These are phyloP conservation scores for Synanthedon formicaeformis DNA, from an alignment of 2,888 invertebrate species.

Conservation along the genomic window DNA sequence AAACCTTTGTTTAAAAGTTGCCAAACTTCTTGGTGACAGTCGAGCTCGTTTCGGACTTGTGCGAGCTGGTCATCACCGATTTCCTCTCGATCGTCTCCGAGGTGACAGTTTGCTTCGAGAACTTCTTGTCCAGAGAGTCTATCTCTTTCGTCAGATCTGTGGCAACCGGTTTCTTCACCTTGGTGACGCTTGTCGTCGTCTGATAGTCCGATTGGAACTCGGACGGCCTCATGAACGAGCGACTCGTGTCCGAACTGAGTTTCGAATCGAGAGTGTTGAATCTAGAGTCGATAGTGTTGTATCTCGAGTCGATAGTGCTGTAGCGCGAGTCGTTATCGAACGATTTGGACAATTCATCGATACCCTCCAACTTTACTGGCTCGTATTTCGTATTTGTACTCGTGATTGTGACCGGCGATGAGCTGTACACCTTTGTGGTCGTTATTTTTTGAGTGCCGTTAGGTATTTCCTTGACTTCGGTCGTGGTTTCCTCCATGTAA, in stretches of 20 bases:
- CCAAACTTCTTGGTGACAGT: constrained; percentile 70
- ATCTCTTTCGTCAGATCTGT: constrained; percentile 56
- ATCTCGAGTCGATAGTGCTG: constrained; percentile 53
- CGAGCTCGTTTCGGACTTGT: constrained; percentile 69
- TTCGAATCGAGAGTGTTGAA: constrained; percentile 59
- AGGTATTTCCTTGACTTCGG: constrained; percentile 66
- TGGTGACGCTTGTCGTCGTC: constrained; percentile 29
- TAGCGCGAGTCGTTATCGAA: constrained; percentile 64
- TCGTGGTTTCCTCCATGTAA: constrained; percentile 59
- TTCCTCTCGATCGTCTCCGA: constrained; percentile 78
- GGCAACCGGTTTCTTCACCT: constrained; percentile 35
- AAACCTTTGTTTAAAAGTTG: constrained; percentile 44
- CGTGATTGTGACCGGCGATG: constrained; percentile 64
- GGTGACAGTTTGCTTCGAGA: constrained; percentile 76
- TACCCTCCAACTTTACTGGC: constrained; percentile 57
- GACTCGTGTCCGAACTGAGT: constrained; percentile 58
- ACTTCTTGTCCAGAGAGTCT: constrained; percentile 74
- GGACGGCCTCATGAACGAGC: constrained; percentile 63
- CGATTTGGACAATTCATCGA: constrained; percentile 63
- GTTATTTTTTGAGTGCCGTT: constrained; percentile 69
- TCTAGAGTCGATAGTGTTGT: constrained; percentile 55
- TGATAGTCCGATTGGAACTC: constrained; percentile 60
- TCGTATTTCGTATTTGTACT: constrained; percentile 63
- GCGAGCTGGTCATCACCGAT: constrained; percentile 75
- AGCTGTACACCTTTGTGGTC: constrained; percentile 69